Evolutionary conservation across 2,888 invertebrate species (phyloP).

Genomic region (Beris morrisii): DNA sequence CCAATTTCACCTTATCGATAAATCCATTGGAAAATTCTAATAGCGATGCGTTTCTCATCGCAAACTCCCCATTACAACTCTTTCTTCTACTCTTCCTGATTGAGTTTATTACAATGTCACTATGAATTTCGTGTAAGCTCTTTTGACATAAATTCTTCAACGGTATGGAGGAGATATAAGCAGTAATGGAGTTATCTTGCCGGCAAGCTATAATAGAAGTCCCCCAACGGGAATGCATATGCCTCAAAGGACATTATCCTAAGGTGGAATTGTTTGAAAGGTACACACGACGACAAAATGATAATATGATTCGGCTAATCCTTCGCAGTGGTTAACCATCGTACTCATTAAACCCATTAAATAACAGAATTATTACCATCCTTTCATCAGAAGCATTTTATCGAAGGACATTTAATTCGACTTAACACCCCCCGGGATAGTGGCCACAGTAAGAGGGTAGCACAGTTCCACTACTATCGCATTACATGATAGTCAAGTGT

Average conservation of each 20-base stretch:
- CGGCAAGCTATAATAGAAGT: slow-evolving; percentile 10
- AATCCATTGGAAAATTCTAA: too few species aligned
- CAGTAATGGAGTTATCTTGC: slow-evolving; percentile 6
- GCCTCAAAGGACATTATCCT: slow-evolving; percentile 3
- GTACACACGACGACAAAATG: slow-evolving; percentile 16
- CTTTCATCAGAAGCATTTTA: slow-evolving; percentile 21
- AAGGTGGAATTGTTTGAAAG: slow-evolving; percentile 5
- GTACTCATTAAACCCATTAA: slow-evolving; percentile 31
- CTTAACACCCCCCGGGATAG: slow-evolving; percentile 27
- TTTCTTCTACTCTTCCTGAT: slow-evolving; percentile 1
- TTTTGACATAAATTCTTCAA: slow-evolving; percentile 1
- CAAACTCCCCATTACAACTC: too few species aligned
- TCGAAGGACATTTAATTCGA: slow-evolving; percentile 35
- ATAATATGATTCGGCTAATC: slow-evolving; percentile 26
- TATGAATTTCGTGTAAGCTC: not conserved
- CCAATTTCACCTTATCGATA: too few species aligned
- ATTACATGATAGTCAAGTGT: slow-evolving; percentile 29
- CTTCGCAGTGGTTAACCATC: slow-evolving; percentile 22
- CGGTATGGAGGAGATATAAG: not conserved
- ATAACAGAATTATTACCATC: slow-evolving; percentile 34
- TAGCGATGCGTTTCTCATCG: too few species aligned
- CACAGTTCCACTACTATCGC: slow-evolving; percentile 17
- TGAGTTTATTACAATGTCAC: slow-evolving; percentile 20
- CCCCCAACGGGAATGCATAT: slow-evolving; percentile 14
- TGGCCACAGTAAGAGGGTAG: not conserved